These are phyloP conservation scores for Sebastes ruberrimus DNA, from an alignment of 2,797 vertebrate species.

Conservation along the genomic window DNA sequence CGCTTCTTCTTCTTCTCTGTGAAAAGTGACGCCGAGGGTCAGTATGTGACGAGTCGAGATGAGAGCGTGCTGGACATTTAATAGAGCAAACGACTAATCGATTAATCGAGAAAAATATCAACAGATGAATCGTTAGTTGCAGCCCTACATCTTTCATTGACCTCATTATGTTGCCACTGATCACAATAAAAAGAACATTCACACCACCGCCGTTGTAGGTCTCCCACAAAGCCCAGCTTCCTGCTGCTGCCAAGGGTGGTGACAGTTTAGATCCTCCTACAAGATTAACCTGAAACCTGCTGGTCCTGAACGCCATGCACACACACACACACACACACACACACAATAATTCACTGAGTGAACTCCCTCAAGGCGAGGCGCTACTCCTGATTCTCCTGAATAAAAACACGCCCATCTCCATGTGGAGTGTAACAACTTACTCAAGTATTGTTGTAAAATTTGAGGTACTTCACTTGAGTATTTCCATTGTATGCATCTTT, in stretches of 20 bases:
- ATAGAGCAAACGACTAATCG: too few species aligned
- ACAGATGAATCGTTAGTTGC: too few species aligned
- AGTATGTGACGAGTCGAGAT: too few species aligned
- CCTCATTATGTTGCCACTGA: not conserved
- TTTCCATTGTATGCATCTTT: too few species aligned
- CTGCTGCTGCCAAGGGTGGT: not conserved
- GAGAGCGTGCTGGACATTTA: too few species aligned
- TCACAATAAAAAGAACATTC: not conserved
- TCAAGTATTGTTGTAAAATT: too few species aligned
- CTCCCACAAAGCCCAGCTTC: not conserved
- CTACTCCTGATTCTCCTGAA: too few species aligned
- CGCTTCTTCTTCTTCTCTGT: too few species aligned
- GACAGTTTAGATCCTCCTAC: not conserved
- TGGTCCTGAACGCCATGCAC: constrained; percentile 30
- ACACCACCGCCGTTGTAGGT: not conserved
- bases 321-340: not conserved
- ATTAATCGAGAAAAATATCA: too few species aligned
- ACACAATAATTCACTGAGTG: not conserved
- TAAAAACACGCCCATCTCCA: not conserved
- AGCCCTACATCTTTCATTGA: not conserved
- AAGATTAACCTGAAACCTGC: constrained; percentile 37
- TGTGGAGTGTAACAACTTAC: too few species aligned
- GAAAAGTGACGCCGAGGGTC: too few species aligned
- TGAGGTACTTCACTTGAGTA: too few species aligned
- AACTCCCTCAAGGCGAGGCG: not conserved